phyloP scores from a whole-genome alignment of 2,797 vertebrate genomes.

The Parotocinclus haroldoi region DNA sequence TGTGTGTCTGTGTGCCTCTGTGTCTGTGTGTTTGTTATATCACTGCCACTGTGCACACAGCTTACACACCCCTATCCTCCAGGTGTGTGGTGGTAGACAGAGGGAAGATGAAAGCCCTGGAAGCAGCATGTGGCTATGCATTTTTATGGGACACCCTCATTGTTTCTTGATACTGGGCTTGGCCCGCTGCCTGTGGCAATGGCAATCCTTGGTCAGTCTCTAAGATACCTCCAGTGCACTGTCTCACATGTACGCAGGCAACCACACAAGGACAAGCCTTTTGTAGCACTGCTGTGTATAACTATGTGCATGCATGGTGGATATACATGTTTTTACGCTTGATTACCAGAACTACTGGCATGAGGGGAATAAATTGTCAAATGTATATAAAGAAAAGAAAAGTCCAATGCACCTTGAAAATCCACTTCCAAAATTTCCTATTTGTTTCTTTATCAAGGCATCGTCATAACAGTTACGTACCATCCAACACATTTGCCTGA shows the following conservation, averaged over 20 bases:
- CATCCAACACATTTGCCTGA: slow-evolving; percentile 61
- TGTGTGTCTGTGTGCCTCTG: slow-evolving; percentile 35
- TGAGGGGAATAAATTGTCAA: background rate
- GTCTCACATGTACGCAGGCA: background rate
- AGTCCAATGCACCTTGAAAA: slow-evolving; percentile 25
- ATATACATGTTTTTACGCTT: too few relatives aligned
- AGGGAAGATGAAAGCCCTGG: slow-evolving; percentile 61
- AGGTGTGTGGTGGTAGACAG: slow-evolving; percentile 64
- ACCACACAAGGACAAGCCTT: slow-evolving; percentile 2
- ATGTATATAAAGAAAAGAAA: background rate
- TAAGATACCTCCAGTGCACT: slow-evolving; percentile 8
- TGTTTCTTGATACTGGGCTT: slow-evolving; percentile 45
- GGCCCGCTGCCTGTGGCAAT: slow-evolving; percentile 51
- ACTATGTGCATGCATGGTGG: too few relatives aligned
- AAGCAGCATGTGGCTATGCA: slow-evolving; percentile 69
- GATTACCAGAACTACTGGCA: background rate
- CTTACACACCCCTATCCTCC: slow-evolving; percentile 44
- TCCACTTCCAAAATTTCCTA: slow-evolving; percentile 22
- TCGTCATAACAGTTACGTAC: slow-evolving; percentile 53
- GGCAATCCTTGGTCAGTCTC: slow-evolving; percentile 36
- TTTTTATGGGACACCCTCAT: slow-evolving; percentile 55
- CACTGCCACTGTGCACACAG: slow-evolving; percentile 30
- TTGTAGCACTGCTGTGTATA: background rate
- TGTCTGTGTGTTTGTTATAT: slow-evolving; percentile 30
- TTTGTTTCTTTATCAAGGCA: slow-evolving; percentile 14